Percentiles rank a stretch among this genome's conserved stretches.
Conservation (phyloP, 2,797 vertebrate species). For the Euphonia xanthogaster region DNA sequence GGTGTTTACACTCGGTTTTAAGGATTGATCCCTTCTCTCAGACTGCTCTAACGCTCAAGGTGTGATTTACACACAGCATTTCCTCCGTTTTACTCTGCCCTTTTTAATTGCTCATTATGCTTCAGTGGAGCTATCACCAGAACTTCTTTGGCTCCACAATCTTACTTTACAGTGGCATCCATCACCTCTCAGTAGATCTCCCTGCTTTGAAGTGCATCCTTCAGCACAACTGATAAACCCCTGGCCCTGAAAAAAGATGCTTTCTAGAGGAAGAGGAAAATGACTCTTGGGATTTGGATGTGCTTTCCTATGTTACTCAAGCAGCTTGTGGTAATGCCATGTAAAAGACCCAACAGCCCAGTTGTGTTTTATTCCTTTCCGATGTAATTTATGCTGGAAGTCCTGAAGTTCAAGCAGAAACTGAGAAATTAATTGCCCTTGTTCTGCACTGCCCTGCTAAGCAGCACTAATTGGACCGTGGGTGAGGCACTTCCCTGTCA, state of each 20-base stretch:
- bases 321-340: background rate
- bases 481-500: background rate
- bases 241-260: background rate
- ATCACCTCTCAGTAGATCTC: background rate
- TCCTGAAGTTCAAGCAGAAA: constrained; percentile 33
- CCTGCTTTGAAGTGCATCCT: background rate
- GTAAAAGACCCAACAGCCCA: background rate
- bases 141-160: background rate
- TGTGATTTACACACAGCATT: background rate
- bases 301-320: background rate
- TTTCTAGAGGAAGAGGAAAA: background rate
- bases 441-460: constrained; percentile 10
- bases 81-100: constrained; percentile 4
- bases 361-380: background rate
- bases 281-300: background rate
- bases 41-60: background rate
- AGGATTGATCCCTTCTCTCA: background rate
- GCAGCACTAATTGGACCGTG: constrained; percentile 18
- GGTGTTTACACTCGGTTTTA: background rate
- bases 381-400: background rate
- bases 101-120: background rate
- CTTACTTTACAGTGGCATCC: background rate
- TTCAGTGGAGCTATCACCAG: background rate
- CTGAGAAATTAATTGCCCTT: constrained; percentile 25
- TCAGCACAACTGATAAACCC: background rate